phyloP scores from a whole-genome alignment of 2,888 invertebrate species.

The Blastobasis lacticolella region DNA sequence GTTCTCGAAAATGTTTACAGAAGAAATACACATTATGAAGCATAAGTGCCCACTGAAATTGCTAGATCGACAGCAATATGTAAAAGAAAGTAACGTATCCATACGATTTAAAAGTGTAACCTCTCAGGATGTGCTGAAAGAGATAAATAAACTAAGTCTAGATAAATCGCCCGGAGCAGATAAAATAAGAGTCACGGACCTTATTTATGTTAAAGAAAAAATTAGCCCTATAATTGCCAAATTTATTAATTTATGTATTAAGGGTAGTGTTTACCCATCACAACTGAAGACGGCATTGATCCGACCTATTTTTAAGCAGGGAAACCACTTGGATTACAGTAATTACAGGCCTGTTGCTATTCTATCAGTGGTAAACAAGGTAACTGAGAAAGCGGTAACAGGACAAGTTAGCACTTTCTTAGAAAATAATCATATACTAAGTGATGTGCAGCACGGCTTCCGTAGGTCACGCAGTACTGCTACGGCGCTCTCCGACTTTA shows the following conservation, averaged over 20 bases:
- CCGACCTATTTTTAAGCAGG: too few relatives aligned
- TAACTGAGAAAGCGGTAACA: too few relatives aligned
- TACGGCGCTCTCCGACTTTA: slow-evolving; percentile 1
- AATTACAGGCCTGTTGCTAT: too few relatives aligned
- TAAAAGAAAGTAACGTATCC: neutral
- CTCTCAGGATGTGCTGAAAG: neutral
- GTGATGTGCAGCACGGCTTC: too few relatives aligned
- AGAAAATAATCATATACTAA: too few relatives aligned
- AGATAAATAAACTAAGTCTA: neutral
- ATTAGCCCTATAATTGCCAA: neutral
- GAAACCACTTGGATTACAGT: too few relatives aligned
- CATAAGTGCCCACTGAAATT: neutral
- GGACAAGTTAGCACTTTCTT: too few relatives aligned
- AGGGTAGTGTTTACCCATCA: neutral
- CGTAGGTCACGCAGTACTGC: too few relatives aligned
- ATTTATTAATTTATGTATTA: neutral
- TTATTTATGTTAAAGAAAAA: neutral
- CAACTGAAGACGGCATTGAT: too few relatives aligned
- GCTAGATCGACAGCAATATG: neutral
- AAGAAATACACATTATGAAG: neutral
- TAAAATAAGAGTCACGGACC: neutral
- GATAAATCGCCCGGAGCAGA: slow-evolving; percentile 5
- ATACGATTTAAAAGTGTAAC: neutral
- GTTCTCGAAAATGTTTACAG: neutral
- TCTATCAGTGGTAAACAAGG: too few relatives aligned